A percentile compares a stretch with the other conserved stretches of the same genome.
Conservation (phyloP, 2,797 vertebrate genomes). For the Brachyrhaphis roseni region DNA sequence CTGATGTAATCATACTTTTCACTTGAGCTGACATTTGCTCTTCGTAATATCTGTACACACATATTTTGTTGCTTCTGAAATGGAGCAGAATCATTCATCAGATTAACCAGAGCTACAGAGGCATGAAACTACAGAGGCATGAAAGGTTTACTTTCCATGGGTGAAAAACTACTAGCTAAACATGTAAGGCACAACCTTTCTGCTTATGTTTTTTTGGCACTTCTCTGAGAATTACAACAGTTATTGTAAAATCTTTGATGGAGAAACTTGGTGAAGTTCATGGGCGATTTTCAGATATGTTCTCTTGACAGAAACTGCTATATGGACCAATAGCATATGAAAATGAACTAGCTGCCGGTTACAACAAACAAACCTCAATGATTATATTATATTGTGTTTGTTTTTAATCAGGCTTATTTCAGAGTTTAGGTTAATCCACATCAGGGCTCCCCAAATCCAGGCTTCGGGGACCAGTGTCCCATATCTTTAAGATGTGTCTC, state of each 20-base stretch:
- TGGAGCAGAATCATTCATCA: not conserved
- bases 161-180: not conserved
- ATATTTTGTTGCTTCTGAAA: not conserved
- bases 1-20: constrained; percentile 29
- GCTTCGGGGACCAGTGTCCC: too few relatives aligned
- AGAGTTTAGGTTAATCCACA: not conserved
- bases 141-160: not conserved
- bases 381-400: not conserved
- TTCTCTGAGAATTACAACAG: not conserved
- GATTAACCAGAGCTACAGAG: not conserved
- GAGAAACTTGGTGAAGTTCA: not conserved
- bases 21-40: not conserved
- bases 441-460: too few relatives aligned
- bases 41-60: not conserved
- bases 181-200: not conserved
- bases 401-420: not conserved
- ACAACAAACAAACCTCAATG: not conserved
- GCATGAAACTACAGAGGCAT: not conserved
- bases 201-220: not conserved
- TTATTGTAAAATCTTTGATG: not conserved
- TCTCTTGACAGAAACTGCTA: not conserved
- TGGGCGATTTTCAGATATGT: not conserved
- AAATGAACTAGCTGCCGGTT: not conserved
- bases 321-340: not conserved
- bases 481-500: too few relatives aligned